A percentile compares a stretch with the other conserved stretches of the same genome.
These are phyloP conservation scores for Motacilla tschutschensis DNA, from an alignment of 2,113 vertebrate species.

Conservation along the genomic window DNA sequence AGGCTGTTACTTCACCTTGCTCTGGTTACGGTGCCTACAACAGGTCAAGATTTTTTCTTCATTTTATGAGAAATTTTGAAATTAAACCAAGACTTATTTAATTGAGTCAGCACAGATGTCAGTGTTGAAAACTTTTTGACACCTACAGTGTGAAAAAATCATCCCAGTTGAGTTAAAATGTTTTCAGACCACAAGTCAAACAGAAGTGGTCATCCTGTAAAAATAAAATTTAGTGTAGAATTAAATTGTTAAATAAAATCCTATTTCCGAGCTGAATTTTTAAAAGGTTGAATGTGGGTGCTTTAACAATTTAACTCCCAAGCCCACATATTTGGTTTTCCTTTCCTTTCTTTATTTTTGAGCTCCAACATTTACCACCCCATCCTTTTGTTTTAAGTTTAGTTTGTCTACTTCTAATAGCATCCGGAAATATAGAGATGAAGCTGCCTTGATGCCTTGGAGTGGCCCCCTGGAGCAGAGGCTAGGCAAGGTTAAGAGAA, in stretches of 20 bases:
- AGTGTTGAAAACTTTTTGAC: background rate
- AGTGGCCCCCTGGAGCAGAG: background rate
- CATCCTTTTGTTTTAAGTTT: background rate
- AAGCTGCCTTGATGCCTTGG: background rate
- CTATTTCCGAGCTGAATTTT: background rate
- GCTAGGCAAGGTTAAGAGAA: background rate
- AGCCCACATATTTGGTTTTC: background rate
- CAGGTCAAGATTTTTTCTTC: background rate
- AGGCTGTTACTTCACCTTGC: background rate
- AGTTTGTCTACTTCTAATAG: background rate
- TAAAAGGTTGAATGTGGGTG: background rate
- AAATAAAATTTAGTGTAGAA: background rate
- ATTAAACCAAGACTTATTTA: background rate
- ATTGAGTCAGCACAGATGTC: background rate
- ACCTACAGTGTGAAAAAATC: background rate
- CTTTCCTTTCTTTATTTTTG: background rate
- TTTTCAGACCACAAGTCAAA: background rate
- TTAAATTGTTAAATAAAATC: background rate
- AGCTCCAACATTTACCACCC: background rate
- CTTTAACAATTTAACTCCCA: background rate
- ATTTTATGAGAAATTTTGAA: background rate
- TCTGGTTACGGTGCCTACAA: background rate
- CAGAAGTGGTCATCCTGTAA: background rate
- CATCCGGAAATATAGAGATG: background rate
- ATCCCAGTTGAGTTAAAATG: background rate